Conservation (phyloP, 1,140 invertebrate species). For the Lordiphosa clarofinis region DNA sequence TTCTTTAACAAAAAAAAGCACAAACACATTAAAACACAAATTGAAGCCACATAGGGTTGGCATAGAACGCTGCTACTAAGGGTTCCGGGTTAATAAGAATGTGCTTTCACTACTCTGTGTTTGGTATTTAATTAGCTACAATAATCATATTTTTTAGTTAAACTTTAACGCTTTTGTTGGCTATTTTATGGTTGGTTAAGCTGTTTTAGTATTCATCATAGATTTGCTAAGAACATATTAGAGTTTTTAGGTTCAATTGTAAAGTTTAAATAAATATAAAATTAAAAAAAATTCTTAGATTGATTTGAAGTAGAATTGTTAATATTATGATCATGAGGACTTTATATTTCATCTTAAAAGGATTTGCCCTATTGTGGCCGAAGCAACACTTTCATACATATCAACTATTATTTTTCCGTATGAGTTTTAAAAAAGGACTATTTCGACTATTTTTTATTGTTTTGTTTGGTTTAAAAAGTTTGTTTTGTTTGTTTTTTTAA, state of each 20-base stretch:
- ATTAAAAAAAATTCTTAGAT: too few relatives aligned
- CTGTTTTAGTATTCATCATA: constrained; percentile 65
- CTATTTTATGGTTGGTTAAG: constrained; percentile 67
- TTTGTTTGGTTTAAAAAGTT: too few relatives aligned
- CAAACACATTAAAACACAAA: constrained; percentile 33
- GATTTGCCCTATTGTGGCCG: too few relatives aligned
- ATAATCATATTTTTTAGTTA: constrained; percentile 63
- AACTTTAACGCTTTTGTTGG: constrained; percentile 65
- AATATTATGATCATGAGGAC: too few relatives aligned
- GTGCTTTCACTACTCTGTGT: constrained; percentile 49
- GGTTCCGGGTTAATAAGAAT: constrained; percentile 16
- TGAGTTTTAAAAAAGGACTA: too few relatives aligned
- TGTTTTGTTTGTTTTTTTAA: too few relatives aligned
- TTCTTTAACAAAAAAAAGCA: constrained; percentile 39
- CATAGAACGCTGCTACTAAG: constrained; percentile 30
- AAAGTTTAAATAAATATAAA: neutral
- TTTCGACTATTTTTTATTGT: too few relatives aligned
- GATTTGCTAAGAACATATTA: constrained; percentile 14
- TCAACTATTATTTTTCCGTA: too few relatives aligned
- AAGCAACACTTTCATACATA: too few relatives aligned
- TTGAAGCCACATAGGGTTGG: constrained; percentile 42
- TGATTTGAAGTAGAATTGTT: too few relatives aligned
- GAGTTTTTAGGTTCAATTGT: constrained; percentile 36
- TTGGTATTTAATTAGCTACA: constrained; percentile 59
- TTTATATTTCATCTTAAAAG: too few relatives aligned